Percentiles rank a stretch among this genome's conserved stretches.
phyloP scores from a whole-genome alignment of 2,113 vertebrate genomes.

The Willisornis vidua region DNA sequence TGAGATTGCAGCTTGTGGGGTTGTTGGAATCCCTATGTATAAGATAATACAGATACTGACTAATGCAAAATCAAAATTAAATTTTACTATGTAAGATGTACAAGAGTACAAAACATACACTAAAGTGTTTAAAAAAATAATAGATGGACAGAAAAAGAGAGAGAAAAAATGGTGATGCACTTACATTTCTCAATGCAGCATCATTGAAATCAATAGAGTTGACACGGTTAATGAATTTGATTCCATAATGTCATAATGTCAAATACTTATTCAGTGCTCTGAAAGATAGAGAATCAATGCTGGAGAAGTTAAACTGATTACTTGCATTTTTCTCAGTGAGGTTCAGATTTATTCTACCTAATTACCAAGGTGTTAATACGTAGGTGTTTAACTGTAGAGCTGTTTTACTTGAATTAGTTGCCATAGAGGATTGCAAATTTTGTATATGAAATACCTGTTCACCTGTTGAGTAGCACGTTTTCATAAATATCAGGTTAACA shows the following conservation, averaged over 20 bases:
- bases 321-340: constrained; percentile 3
- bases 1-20: not conserved
- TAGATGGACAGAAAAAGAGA: not conserved
- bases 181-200: not conserved
- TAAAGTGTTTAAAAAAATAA: not conserved
- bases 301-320: not conserved
- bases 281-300: constrained; percentile 6
- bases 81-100: not conserved
- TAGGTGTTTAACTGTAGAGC: not conserved
- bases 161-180: not conserved
- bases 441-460: not conserved
- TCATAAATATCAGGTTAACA: not conserved
- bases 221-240: constrained; percentile 25
- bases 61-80: not conserved
- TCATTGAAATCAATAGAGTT: constrained; percentile 26
- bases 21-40: not conserved
- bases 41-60: not conserved
- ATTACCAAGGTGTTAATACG: constrained; percentile 13
- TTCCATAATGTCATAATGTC: constrained; percentile 23
- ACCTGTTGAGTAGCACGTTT: not conserved
- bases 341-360: not conserved
- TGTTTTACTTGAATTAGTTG: not conserved
- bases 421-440: not conserved
- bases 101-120: not conserved
- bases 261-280: constrained; percentile 21